Base-by-base conservation (phyloP, 2,113 vertebrate species). In the Arothron firmamentum region DNA sequence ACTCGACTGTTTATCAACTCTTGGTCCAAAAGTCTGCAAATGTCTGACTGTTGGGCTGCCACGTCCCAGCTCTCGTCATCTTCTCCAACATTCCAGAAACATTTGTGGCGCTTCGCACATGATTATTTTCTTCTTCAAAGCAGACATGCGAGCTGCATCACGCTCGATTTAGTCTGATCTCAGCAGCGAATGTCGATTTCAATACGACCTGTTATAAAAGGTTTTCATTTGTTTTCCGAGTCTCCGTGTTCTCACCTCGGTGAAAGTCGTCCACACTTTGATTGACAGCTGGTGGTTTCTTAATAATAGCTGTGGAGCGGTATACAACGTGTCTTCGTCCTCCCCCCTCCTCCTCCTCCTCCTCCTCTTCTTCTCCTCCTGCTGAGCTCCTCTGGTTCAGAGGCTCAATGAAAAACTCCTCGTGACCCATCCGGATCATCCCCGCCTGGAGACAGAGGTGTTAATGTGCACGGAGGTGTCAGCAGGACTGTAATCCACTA, bases 351-450 rank as follows among this genome's bases (percentile, higher is more conserved):
- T 49, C 52, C 2, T 47, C 50, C 5, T 63, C 66, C 15, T 65
- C 68, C 19, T 49, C 52, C 2, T 47, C 50, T 5, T 63, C 57
- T 1, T 34, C 53, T 2, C 14, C 23, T 46, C 50, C 19, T 23
- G 19, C 64, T 2, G 41, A 20, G 21, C 23, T 66, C 73, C 46
- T 19, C 11, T 8, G 56, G 45, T 69, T 58, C 76, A 67, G 2
- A 0, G 84, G 84, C 59, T 86, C 78, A 0, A 86, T 86, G 56
- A 84, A 84, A 19, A 85, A 85, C 50, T 87, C 85, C 0, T 81
- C 78, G 17, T 70, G 9, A 1, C 43, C 16, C 0, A 71, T 75
- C 47, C 56, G 56, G 62, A 87, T 77, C 63, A 87, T 42, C 17
- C 85, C 85, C 0, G 85, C 80, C 85, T 87, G 70, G 15, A 72